Base-by-base conservation (phyloP, 2,797 vertebrate species). In the Karalla daura region DNA sequence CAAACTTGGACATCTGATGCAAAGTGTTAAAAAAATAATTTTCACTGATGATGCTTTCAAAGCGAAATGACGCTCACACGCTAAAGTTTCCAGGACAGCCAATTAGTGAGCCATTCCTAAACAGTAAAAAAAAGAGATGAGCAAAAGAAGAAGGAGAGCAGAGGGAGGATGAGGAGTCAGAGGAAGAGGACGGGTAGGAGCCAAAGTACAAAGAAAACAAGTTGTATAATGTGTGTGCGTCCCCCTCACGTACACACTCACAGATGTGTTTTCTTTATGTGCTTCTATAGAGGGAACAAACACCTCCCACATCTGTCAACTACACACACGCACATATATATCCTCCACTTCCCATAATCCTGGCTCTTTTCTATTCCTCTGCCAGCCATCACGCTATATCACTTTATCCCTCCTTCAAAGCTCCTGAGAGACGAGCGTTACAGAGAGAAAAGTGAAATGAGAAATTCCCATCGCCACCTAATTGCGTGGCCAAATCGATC, bases 401-500 rank as follows among this genome's bases (percentile, higher is more conserved):
- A 83, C 86, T 89, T 84, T 47, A 85, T 82, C 63, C 79, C 73
- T 83, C 64, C 66, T 71, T 87, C 81, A 85, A 74, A 84, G 67
- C 56, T 81, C 86, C 81, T 25, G 1, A 53, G 85, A 85, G 86
- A 84, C 40, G 5, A 69, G 43, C 54, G 80, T 78, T 70, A 80
- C 65, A 69, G 46, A 84, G 80, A 85, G 63, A 89, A 89, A 86
- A 64, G 74, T 69, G 81, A 86, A 85, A 89, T 89, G 78, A 88
- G 76, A 88, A 88, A 81, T 88, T 88, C 80, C 77, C 67, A 63
- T 76, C 78, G 69, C 70, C 80, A 83, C 69, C 85, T 81, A 66
- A 90, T 83, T 85, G 86, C 74, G 78, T 67, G 69, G 70, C 58
- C 80, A 84, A 91, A 92, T 93, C 89, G 88, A 93, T 92, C 86